These are phyloP conservation scores for Thalpophila matura DNA, from an alignment of 2,888 invertebrate species.

Conservation along the genomic window DNA sequence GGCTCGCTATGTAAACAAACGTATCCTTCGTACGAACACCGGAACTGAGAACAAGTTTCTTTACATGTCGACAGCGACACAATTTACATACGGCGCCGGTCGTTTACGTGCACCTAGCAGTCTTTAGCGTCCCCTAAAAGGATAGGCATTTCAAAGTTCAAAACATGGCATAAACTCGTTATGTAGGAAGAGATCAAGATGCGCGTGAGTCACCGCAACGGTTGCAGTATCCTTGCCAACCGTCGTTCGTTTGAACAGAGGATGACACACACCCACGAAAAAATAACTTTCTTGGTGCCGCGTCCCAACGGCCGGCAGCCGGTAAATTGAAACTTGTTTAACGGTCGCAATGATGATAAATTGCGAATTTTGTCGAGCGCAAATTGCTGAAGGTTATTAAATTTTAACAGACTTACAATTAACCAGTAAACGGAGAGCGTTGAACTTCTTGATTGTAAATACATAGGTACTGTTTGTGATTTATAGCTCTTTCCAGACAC, in stretches of 20 bases:
- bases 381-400: conserved; percentile 54
- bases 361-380: conserved; percentile 38
- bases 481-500: conserved; percentile 33
- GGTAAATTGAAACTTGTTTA: conserved; percentile 75
- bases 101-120: conserved; percentile 41
- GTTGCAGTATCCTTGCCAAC: conserved; percentile 74
- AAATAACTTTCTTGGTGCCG: conserved; percentile 68
- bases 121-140: conserved; percentile 57
- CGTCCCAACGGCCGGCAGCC: conserved; percentile 45
- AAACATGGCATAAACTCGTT: conserved; percentile 64
- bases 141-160: conserved; percentile 63
- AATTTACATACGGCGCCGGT: conserved; percentile 63
- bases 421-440: conserved; percentile 43
- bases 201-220: conserved; percentile 72
- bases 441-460: conserved; percentile 54
- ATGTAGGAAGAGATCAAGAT: conserved; percentile 60
- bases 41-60: conserved; percentile 57
- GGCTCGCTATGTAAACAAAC: conserved; percentile 46
- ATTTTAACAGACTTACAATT: conserved; percentile 52
- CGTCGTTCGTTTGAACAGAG: conserved; percentile 58
- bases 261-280: conserved; percentile 76
- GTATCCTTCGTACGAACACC: conserved; percentile 36
- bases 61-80: conserved; percentile 54
- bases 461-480: conserved; percentile 14
- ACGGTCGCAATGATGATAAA: conserved; percentile 70